phyloP scores from a whole-genome alignment of 30 jellyfish, hydroid and myxozoan genomes.

The Aurelia coerulea region DNA sequence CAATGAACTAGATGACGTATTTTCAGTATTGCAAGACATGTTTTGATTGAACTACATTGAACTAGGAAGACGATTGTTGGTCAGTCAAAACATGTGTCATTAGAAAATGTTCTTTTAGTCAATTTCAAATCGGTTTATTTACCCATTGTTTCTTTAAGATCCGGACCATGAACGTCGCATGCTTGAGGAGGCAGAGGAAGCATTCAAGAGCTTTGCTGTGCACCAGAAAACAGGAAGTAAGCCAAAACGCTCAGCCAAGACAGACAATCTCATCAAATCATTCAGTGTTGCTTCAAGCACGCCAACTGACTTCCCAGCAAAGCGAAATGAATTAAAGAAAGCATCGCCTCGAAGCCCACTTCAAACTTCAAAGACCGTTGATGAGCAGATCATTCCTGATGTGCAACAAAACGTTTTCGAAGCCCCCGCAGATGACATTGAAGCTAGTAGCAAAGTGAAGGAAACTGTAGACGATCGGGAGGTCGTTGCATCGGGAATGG shows the following conservation, averaged over 20 bases:
- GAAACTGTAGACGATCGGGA: slow-evolving; percentile 5
- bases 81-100: too few relatives aligned
- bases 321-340: slow-evolving; percentile 12
- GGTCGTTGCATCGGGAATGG: slow-evolving; percentile 34
- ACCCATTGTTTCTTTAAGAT: slow-evolving; percentile 17
- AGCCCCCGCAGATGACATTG: not conserved
- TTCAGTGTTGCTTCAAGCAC: slow-evolving; percentile 49
- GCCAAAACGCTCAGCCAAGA: slow-evolving; percentile 54
- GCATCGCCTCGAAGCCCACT: slow-evolving; percentile 10
- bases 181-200: slow-evolving; percentile 78
- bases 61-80: too few relatives aligned
- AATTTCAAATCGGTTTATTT: too few relatives aligned
- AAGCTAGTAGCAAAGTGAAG: not conserved
- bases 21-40: too few relatives aligned
- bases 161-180: slow-evolving; percentile 73
- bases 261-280: slow-evolving; percentile 64
- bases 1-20: too few relatives aligned
- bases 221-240: slow-evolving; percentile 37
- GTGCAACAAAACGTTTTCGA: not conserved
- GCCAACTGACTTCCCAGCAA: slow-evolving; percentile 5
- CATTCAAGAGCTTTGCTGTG: slow-evolving; percentile 57
- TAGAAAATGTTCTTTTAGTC: too few relatives aligned
- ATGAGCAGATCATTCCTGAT: not conserved
- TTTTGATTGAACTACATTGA: too few relatives aligned
- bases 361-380: slow-evolving; percentile 11